Base-by-base conservation (phyloP, 2,113 vertebrate species). In the Xyliphius kryptos region DNA sequence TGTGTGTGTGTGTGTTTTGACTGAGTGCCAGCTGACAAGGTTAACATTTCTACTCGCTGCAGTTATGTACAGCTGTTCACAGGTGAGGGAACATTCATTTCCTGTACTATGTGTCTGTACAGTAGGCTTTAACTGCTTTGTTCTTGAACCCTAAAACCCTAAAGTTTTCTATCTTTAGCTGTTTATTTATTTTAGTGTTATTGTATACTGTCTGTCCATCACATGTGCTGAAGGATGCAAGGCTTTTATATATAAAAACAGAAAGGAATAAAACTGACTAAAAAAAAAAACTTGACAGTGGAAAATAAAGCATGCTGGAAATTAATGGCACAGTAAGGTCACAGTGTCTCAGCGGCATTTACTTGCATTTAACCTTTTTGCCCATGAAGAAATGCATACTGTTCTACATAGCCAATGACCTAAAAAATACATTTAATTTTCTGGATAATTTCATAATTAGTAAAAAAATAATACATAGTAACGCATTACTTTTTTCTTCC, bases 371-470 rank as follows among this genome's bases (percentile, higher is more conserved):
- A 15, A 46, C 65, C 55, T 16, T 56, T 17, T 36, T 26, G 15
- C 55, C 43, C 15, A 3, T 17, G 56, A 49, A 59, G 37, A 62
- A 53, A 56, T 16, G 5, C 49, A 68, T 21, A 40, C 49, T 44
- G 51, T 67, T 61, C 12, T 52, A 43, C 8, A 44, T 40, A 44
- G 22, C 47, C 13, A 7, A n/a, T 7, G 54, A 16, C 2, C 32
- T 17, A 16, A 16, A n/a, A 47, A 57, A 58, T 16, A 36, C 0
- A 5, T 6, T 22, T 43, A 14, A 9, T 40, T 50, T 50, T 53
- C 19, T 20, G 14, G 40, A 64, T 73, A 58, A 48, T 38, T 59
- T 63, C 19, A 32, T 63, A 70, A 74, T 67, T 12, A 32, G 7
- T 6, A 32, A 6, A 32, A 6, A 32, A 32, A 32, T 32, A 32